Evolutionary conservation across 1,140 invertebrate genomes (phyloP), one percentile per base, ranked within the genome.

Genomic region (Sitophilus oryzae): DNA sequence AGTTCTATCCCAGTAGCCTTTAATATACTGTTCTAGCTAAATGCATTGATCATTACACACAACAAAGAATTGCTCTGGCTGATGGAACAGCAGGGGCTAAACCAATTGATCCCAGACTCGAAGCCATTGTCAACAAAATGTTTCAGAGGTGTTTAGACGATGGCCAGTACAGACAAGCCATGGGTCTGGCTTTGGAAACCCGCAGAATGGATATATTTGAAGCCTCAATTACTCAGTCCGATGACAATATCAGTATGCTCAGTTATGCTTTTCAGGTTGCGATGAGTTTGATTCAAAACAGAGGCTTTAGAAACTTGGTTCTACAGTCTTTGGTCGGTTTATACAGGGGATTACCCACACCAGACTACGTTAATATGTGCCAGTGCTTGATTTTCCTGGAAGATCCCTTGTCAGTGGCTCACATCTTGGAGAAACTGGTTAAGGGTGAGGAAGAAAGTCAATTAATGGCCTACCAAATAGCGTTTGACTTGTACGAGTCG

Each of bases 381-480:
- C 92, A 98, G 73, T 98, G 94, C 73, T 77, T 97, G 38, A 98
- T 98, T 61, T 97, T 96, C 70, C 71, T 98, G 37, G 93, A 98
- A 70, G 93, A 97, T 76, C 88, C 94, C 1, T 71, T 89, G 19
- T 85, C 90, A 18, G 91, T 96, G 1, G 93, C 93, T 9, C 85
- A 92, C 70, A 85, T 97, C 58, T 73, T 98, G 0, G 91, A 96
- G 61, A 91, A 88, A 74, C 75, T 97, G 0, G 88, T 88, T 37
- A 83, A 87, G 72, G 85, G 83, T 2, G 80, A 84, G 14, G 83
- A 90, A 60, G 86, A 85, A 37, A 79, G 73, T 60, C 74, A 77
- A 23, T 67, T 98, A 3, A 98, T 98, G 93, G 95, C 93, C 0
- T 98, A 96, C 75, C 96, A 99, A 78, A 98, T 99, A 65, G 94